Base-by-base conservation (phyloP, 2,888 invertebrate species). In the Diaprepes abbreviatus region DNA sequence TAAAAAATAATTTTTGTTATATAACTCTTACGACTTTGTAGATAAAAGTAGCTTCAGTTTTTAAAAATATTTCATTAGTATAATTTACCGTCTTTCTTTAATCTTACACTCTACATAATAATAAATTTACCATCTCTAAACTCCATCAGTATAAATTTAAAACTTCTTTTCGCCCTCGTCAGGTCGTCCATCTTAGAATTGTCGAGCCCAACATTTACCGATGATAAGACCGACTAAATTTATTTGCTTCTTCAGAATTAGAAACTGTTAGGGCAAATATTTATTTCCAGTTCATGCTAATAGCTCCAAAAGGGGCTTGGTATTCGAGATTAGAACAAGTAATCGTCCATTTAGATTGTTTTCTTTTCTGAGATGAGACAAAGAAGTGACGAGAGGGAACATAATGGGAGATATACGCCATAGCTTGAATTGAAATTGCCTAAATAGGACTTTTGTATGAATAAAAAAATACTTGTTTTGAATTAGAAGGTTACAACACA, bases 191-290 rank as follows among this genome's bases (percentile, higher is more conserved):
- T 68, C 68, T 68, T 68, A 17, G 17, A 14, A 24, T 57, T 63
- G 63, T 35, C 68, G 57, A 38, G 28, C 48, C 48, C 40, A 60
- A 60, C 62, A 68, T 63, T 62, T 21, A 19, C 68, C 55, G 70
- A 66, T 70, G 70, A 70, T 70, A 70, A 70, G 55, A 57, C 60
- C 55, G 24, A 33, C 48, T 57, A 45, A 82, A 82, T 83, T 82
- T 82, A 83, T 83, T 80, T 73, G 75, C 62, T 70, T 58, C 66
- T 66, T 66, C 54, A 60, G 62, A 77, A 75, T 75, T 78, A 78
- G 74, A 72, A 74, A 76, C 73, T 77, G 75, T 72, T 66, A 68
- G 76, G 76, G 75, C 74, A 79, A 79, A 77, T 79, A 79, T 78
- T 78, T 79, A 79, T 76, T 66, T 76, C 72, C 71, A 74, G 69